Evolutionary conservation across 2,888 invertebrate species (phyloP), one percentile per base, ranked within the genome.

Genomic region (Glyphotaelius pellucidus): DNA sequence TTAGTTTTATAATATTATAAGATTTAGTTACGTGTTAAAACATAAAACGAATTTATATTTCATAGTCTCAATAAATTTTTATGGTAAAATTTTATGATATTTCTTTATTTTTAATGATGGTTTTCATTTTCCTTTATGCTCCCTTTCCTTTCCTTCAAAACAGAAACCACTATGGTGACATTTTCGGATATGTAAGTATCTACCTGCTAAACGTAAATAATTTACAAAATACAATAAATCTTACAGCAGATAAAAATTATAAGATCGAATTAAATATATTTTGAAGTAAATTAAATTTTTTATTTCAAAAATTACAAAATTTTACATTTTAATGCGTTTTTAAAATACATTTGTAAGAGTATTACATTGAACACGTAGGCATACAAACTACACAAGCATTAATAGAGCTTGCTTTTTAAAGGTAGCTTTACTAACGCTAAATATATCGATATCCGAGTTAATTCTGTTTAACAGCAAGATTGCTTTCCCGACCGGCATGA

Each of bases 11-110:
- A 87, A 52, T 90, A 31, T 47, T 89, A 80, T 89, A 30, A 89
- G 80, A 32, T 90, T 83, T 90, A 90, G 83, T 38, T 52, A 80
- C 83, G 87, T 88, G 87, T 87, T 87, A 87, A 88, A 86, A 52
- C 31, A 80, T 32, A 80, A 83, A 79, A 81, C 80, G 47, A 91
- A 87, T 91, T 91, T 91, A 87, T 91, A 81, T 91, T 87, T 91
- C 88, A 80, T 42, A 87, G 87, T 42, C 80, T 91, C 80, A 91
- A 91, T 91, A 88, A 91, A 91, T 87, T 91, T 91, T 91, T 91
- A 88, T 83, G 31, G 42, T 67, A 42, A 86, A 86, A n/a, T 30
- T 42, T 86, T 42, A 38, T 85, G 38, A 38, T 30, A 42, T 86
- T 47, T 42, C 11, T 25, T 67, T 67, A 4, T 52, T 52, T 19